A percentile compares a stretch with the other conserved stretches of the same genome.
phyloP scores from a whole-genome alignment of 2,888 invertebrate genomes.

The Halictus ligatus region DNA sequence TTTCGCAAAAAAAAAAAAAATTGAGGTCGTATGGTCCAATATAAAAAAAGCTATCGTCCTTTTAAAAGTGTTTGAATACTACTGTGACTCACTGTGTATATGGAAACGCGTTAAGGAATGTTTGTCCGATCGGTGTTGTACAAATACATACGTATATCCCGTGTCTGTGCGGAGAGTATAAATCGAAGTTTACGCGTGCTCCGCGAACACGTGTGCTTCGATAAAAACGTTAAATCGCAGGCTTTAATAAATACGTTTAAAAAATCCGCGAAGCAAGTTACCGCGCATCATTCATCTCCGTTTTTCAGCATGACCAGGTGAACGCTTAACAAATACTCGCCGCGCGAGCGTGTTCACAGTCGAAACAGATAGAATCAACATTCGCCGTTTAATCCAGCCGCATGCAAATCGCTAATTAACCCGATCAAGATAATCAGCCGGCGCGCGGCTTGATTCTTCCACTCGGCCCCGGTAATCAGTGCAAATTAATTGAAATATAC shows the following conservation, averaged over 20 bases:
- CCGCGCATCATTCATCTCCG: neutral
- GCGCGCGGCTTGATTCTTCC: constrained; percentile 1
- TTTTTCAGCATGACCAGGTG: neutral
- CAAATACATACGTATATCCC: too few species aligned
- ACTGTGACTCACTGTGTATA: neutral
- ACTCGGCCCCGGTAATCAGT: neutral
- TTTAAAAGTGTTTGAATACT: too few species aligned
- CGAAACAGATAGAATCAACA: constrained; percentile 13
- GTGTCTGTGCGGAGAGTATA: neutral
- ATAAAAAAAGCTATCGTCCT: too few species aligned
- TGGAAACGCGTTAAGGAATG: neutral
- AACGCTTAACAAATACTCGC: neutral
- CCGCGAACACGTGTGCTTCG: neutral
- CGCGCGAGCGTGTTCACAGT: neutral
- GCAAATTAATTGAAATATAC: constrained; percentile 20
- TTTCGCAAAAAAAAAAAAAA: neutral
- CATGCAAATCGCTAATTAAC: constrained; percentile 21
- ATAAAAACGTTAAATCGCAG: neutral
- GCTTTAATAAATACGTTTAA: neutral
- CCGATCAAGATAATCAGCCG: constrained; percentile 15
- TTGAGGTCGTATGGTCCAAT: neutral
- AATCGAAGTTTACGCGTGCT: neutral
- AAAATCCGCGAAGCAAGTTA: neutral
- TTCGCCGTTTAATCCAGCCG: constrained; percentile 12
- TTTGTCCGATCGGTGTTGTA: neutral